Base-by-base conservation (phyloP, 2,797 vertebrate species). In the Eospalax fontanierii region DNA sequence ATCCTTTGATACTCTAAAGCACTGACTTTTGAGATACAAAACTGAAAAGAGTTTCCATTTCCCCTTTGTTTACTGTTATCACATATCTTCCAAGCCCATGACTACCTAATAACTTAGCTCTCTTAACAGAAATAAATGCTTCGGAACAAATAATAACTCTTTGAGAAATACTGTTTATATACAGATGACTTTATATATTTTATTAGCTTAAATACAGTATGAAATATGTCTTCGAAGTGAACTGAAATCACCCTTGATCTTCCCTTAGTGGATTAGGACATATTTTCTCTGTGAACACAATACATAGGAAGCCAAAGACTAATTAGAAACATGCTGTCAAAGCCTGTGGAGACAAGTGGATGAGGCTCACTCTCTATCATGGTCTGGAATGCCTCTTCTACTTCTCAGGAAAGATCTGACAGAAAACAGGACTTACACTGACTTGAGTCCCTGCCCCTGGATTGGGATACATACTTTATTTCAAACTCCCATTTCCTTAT, bases 21-120 rank as follows among this genome's bases (percentile, higher is more conserved):
- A 8, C 7, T 93, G 35, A 22, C 7, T 80, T 95, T 91, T 93
- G 35, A 90, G 79, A 78, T 16, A 81, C 9, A 81, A 85, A 66
- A 6, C 57, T 85, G 57, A 46, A 30, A 43, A 30, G 28, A 26
- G 0, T 71, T 73, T 74, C 11, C 6, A 57, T 35, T 63, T 78
- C 3, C 46, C 6, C 3, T 74, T 33, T 75, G 30, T 87, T 92
- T 92, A 57, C 65, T 87, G 15, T 26, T 81, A n/a, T 68, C 16
- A 8, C 7, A 0, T 22, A 4, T 38, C 78, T 92, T 85, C 24
- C 81, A 76, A 73, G 18, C 74, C 59, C 63, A 70, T 75, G 63
- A 86, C 82, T 71, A 43, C 19, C 66, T 86, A 76, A 26, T 46
- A 65, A 46, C n/a, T 93, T 79, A 26, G 8, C 38, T 84, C 24